Conservation (phyloP, 2,797 vertebrate genomes). For the Melanotaenia maccullochi region DNA sequence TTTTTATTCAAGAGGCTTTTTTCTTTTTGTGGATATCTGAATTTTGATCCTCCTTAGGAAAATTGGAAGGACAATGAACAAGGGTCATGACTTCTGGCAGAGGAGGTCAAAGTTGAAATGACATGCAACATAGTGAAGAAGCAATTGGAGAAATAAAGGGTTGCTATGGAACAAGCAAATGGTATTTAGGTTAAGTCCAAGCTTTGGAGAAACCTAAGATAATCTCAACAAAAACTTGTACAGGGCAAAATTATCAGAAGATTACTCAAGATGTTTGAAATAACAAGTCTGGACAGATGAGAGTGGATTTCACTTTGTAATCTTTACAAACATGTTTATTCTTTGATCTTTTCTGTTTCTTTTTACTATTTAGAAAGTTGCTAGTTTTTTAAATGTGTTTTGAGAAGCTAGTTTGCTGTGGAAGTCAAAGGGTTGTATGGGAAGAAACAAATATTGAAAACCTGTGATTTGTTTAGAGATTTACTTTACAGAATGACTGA, state of each 20-base stretch:
- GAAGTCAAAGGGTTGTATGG: slow-evolving; percentile 49
- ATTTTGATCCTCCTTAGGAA: slow-evolving; percentile 52
- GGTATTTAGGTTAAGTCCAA: slow-evolving; percentile 52
- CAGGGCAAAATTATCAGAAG: slow-evolving; percentile 35
- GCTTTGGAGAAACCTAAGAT: slow-evolving; percentile 41
- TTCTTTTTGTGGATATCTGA: slow-evolving; percentile 43
- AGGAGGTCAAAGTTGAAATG: slow-evolving; percentile 79
- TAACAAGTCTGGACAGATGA: slow-evolving; percentile 40
- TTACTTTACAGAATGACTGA: slow-evolving; percentile 17
- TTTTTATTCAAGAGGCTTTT: slow-evolving; percentile 52
- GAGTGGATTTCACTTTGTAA: slow-evolving; percentile 24
- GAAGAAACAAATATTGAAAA: slow-evolving; percentile 26
- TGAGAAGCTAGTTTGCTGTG: slow-evolving; percentile 43
- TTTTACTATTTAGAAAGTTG: slow-evolving; percentile 31
- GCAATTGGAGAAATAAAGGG: slow-evolving; percentile 57
- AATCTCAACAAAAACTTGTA: slow-evolving; percentile 34
- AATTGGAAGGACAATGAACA: slow-evolving; percentile 53
- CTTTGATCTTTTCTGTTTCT: slow-evolving; percentile 54
- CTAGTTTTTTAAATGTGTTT: slow-evolving; percentile 43
- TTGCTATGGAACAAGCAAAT: slow-evolving; percentile 60
- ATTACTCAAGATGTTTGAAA: slow-evolving; percentile 50
- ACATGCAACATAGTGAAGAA: slow-evolving; percentile 68
- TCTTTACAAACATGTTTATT: slow-evolving; percentile 23
- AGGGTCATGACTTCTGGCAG: slow-evolving; percentile 68
- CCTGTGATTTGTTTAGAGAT: slow-evolving; percentile 45